Base-by-base conservation (phyloP, 2,888 invertebrate species). In the Chromoteleia sp. region DNA sequence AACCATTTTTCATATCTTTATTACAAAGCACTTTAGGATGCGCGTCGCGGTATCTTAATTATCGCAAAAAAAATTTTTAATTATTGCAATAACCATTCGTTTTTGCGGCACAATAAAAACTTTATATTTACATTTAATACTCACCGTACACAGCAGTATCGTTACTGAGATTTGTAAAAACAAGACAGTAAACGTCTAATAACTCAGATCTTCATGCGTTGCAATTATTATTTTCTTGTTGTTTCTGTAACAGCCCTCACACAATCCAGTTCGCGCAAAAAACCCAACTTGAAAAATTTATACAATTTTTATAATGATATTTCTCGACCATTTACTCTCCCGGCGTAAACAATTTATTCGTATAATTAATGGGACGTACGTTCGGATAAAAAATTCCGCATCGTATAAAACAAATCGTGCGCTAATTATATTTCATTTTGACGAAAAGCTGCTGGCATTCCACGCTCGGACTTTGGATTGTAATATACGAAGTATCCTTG, bases 401-500 rank as follows among this genome's bases (percentile, higher is more conserved):
- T 12, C 45, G 59, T 15, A 61, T 58, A 73, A 61, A 61, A 74
- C 56, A 76, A 59, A 61, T 54, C 19, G 43, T 43, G 21, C 30
- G 12, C 43, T 30, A 63, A 63, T 75, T 43, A 63, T 54, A 68
- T 68, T 63, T 59, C 67, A 59, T 68, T 59, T 63, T 52, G 43
- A 48, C 54, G 61, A 59, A 59, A 78, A 58, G 45, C 39, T 48
- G 54, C 59, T 41, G 58, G 61, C 56, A 48, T 36, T 65, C 71
- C 58, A 17, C 30, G 39, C 17, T 8, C 30, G 50, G 52, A 68
- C 50, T 68, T 45, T 43, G 39, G 56, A 25, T 45, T 61, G 56
- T 77, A 63, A 77, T 77, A 77, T 70, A 70, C 77, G 77, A 56
- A 68, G 70, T 56, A 70, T 70, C 48, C 70, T 39, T 59, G 63